Percentiles rank a stretch among this genome's conserved stretches.
Evolutionary conservation across 2,888 invertebrate species (phyloP).

Genomic region (Mythimna ferrago): DNA sequence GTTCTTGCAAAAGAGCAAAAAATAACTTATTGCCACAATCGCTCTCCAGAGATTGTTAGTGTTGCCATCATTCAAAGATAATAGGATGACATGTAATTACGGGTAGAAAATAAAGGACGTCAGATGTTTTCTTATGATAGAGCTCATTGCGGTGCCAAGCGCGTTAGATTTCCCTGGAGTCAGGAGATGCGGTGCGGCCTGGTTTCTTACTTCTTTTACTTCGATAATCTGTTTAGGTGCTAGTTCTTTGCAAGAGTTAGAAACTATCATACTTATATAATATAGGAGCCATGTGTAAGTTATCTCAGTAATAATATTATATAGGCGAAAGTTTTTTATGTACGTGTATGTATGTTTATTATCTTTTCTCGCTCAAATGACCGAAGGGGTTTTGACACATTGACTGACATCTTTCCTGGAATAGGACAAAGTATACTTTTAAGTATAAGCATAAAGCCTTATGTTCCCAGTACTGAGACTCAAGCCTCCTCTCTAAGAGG

Average conservation of each 20-base stretch:
- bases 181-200: conserved; percentile 22
- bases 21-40: conserved; percentile 30
- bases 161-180: conserved; percentile 69
- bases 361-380: no score
- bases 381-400: no score
- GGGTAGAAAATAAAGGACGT: conserved; percentile 54
- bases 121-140: conserved; percentile 63
- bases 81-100: conserved; percentile 61
- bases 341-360: no score
- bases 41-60: conserved; percentile 46
- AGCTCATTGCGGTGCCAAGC: conserved; percentile 59
- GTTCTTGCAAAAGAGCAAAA: conserved; percentile 14
- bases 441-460: no score
- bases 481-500: no score
- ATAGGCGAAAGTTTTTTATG: no score
- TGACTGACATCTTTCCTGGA: no score
- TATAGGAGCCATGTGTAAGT: no score
- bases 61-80: conserved; percentile 59
- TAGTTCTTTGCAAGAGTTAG: conserved; percentile 5
- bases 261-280: no score
- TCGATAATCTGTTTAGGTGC: conserved; percentile 39
- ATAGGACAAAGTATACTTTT: no score
- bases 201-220: conserved; percentile 43
- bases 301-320: no score
- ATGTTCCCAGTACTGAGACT: no score